phyloP scores from a whole-genome alignment of 2,797 vertebrate genomes.

The Nasua narica region DNA sequence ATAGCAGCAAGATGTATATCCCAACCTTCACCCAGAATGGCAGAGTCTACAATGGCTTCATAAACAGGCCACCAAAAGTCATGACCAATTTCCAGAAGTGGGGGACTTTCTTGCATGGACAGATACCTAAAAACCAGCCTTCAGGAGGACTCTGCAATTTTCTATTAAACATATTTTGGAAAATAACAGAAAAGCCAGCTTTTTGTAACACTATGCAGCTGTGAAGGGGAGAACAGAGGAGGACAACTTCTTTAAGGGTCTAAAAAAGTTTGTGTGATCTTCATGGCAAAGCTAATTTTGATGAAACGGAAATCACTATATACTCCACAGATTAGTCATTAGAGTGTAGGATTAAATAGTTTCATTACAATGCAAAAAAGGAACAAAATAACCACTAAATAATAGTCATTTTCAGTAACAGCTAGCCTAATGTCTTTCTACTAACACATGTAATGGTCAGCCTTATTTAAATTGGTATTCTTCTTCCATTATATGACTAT shows the following conservation, averaged over 20 bases:
- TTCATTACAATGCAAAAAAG: constrained; percentile 57
- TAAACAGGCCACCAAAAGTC: not conserved
- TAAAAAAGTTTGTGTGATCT: constrained; percentile 46
- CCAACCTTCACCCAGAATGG: not conserved
- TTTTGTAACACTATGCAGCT: not conserved
- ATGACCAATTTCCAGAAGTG: accelerated
- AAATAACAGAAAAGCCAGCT: not conserved
- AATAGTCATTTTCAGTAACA: constrained; percentile 74
- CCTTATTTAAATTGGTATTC: constrained; percentile 46
- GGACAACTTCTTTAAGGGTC: constrained; percentile 18
- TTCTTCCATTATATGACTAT: constrained; percentile 35
- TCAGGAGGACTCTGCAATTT: not conserved
- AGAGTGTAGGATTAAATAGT: constrained; percentile 45
- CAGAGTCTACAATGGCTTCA: not conserved
- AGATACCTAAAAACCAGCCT: not conserved
- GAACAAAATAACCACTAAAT: constrained; percentile 70
- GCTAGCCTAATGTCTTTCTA: constrained; percentile 57
- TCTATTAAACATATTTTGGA: not conserved
- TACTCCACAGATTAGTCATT: constrained; percentile 57
- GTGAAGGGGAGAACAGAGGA: constrained; percentile 4
- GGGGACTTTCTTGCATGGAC: not conserved
- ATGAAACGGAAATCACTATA: constrained; percentile 65
- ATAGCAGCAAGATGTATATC: too few relatives aligned
- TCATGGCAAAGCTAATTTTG: constrained; percentile 63
- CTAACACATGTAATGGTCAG: constrained; percentile 58